Base-by-base conservation (phyloP, 1,140 invertebrate species). In the Heliothis virescens region DNA sequence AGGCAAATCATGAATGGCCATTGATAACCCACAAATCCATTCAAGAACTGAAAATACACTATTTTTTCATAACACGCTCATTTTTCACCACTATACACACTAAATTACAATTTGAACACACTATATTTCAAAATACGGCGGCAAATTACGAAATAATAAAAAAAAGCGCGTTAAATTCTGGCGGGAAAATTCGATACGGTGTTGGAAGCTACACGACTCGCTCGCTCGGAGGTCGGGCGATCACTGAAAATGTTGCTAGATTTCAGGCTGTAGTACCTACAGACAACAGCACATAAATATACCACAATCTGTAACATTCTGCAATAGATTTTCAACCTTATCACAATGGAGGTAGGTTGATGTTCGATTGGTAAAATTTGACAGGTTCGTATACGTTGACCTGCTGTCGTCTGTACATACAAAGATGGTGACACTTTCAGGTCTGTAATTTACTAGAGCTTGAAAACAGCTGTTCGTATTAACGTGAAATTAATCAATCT, bases 91-190 rank as follows among this genome's bases (percentile, higher is more conserved):
- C 11, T 21, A 34, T 26, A 59, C 13, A 16, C 52, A 72, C 52
- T 7, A 21, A n/a, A 60, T 15, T 15, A 26, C 12, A 10, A 57
- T 41, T 59, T 41, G 29, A 73, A 47, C 18, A 47, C 21, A 4
- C 10, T 60, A 47, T 5, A 74, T 18, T n/a, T 26, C 16, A 26
- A 18, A 26, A 26, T 47, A 50, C 26, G 73, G 55, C 55, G 21
- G 7, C 16, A 74, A 21, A 10, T 16, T 48, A 34, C 18, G 16
- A 74, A 74, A 60, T 48, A 41, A n/a, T n/a, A 41, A 73, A 53
- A 47, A 75, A 74, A 75, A 75, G 73, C 73, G 73, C 73, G 73
- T 57, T 75, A 75, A 75, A 75, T 21, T 57, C 13, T 48, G 73
- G 48, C 73, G 34, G 59, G 73, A 63, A 60, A 74, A 59, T 74